Conservation (phyloP, 2,888 invertebrate genomes). For the Oscheius onirici region DNA sequence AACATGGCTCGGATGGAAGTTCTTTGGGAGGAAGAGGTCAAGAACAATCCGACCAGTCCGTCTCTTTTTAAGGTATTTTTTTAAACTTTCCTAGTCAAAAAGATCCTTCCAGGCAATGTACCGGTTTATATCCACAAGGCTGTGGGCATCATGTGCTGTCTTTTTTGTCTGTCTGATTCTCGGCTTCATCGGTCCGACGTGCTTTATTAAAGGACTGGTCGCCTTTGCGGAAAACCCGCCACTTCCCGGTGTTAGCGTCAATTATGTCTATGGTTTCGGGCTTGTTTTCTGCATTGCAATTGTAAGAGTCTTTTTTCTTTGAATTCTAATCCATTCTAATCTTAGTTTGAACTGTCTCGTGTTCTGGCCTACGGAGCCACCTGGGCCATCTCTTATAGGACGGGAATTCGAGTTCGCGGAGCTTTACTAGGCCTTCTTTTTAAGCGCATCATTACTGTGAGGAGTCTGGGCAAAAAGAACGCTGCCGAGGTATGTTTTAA, state of each 20-base stretch:
- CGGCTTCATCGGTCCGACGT: slow-evolving; percentile 72
- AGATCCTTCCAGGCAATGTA: slow-evolving; percentile 55
- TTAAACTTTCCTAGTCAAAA: background rate
- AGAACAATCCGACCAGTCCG: slow-evolving; percentile 51
- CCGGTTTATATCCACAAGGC: slow-evolving; percentile 69
- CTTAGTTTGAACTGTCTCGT: slow-evolving; percentile 71
- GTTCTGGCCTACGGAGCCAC: slow-evolving; percentile 72
- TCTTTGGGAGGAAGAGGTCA: slow-evolving; percentile 73
- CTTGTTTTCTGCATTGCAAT: slow-evolving; percentile 68
- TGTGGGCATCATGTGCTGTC: slow-evolving; percentile 68
- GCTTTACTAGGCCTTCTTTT: slow-evolving; percentile 73
- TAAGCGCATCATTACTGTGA: slow-evolving; percentile 71
- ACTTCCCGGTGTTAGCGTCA: slow-evolving; percentile 36
- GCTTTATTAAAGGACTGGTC: slow-evolving; percentile 66
- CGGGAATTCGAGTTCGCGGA: slow-evolving; percentile 72
- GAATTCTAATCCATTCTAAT: slow-evolving; percentile 1
- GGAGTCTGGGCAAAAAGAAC: slow-evolving; percentile 71
- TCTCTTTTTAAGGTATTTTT: slow-evolving; percentile 58
- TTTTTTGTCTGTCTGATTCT: slow-evolving; percentile 67
- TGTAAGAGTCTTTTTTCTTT: slow-evolving; percentile 34
- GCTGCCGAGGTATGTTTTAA: slow-evolving; percentile 72
- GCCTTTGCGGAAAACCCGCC: slow-evolving; percentile 65
- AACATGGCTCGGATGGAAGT: slow-evolving; percentile 72
- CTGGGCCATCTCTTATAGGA: slow-evolving; percentile 73
- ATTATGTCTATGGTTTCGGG: slow-evolving; percentile 67